Base-by-base conservation (phyloP, 2,888 invertebrate species). In the Ceramica pisi region DNA sequence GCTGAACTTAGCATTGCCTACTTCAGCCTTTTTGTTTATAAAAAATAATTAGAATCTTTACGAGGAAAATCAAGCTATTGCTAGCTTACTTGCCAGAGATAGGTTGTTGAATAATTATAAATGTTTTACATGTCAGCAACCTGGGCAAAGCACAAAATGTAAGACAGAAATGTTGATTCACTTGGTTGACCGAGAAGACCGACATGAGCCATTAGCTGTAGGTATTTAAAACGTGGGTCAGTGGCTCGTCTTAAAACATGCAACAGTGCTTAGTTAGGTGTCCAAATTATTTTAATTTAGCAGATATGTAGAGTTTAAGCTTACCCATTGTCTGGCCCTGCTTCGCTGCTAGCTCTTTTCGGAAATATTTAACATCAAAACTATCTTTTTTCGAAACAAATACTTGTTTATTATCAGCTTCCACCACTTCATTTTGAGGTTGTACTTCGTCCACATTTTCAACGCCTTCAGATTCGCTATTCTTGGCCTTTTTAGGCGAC, bases 351-450 rank as follows among this genome's bases (percentile, higher is more conserved):
- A 97, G 86, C 78, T 97, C 96, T 83, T 95, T 96, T 0, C 97
- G 95, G 75, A 97, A 97, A 76, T 97, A 95, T 90, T 97, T 96
- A 71, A 97, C 93, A 88, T 97, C 96, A 86, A 97, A 97, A 82
- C 86, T 90, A 26, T 85, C 86, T 70, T 92, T 80, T 75, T 85
- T 80, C 0, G 44, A 86, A n/a, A 69, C 80, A 82, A 68, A 81
- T 84, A 21, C 79, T 77, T 72, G 81, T 86, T 74, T 79, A 70
- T 76, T 59, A 19, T 76, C 71, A 66, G 7, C 53, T 35, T 71
- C 75, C 72, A 83, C 75, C 75, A 83, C 56, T 76, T 86, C 82
- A 78, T 84, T 90, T 91, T 91, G 90, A 90, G 92, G 91, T 93
- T 93, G 91, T 82, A 86, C 84, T 12, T 74, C 60, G 19, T 80